Base-by-base conservation (phyloP, 2,888 invertebrate species). In the Bellardia pandia region DNA sequence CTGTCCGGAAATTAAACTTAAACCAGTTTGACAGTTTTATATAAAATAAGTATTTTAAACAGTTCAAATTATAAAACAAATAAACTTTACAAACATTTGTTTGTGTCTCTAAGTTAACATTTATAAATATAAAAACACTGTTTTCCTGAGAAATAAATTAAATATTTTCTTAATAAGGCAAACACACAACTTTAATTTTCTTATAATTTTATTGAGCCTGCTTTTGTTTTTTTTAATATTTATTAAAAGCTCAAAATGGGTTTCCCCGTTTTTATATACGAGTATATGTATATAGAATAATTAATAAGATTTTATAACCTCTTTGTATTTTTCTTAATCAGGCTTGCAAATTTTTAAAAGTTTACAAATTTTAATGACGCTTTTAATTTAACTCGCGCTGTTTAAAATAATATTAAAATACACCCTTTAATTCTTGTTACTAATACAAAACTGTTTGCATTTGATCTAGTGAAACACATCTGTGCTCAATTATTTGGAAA, bases 401-500 rank as follows among this genome's bases (percentile, higher is more conserved):
- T 33, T 56, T 40, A 14, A 62, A 11, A 23, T 62, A 14, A 45
- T 45, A 23, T 23, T 23, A 14, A 58, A 81, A 72, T 40, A 80
- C 83, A 80, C 83, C 86, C 83, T 76, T 42, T 80, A 84, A 84
- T 80, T 80, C 66, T 58, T 23, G 66, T 56, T 66, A 76, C 76
- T 45, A 79, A 71, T 64, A 77, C 23, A 71, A 80, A 86, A 86
- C 86, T 86, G 83, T 62, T 77, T 45, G 30, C n/a, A 83, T 5
- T 85, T 62, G 45, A 56, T 76, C 71, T 77, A 66, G 37, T 66
- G 56, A 48, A 83, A 83, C 45, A 13, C 45, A 83, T 51, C 45
- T 83, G 71, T n/a, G 58, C 48, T 51, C n/a, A 30, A 9, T 37
- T 23, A 45, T 23, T 23, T 13, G 37, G 51, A 42, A 83, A 51